Base-by-base conservation (phyloP, 2,797 vertebrate species). In the Enteromius fasciolatus region DNA sequence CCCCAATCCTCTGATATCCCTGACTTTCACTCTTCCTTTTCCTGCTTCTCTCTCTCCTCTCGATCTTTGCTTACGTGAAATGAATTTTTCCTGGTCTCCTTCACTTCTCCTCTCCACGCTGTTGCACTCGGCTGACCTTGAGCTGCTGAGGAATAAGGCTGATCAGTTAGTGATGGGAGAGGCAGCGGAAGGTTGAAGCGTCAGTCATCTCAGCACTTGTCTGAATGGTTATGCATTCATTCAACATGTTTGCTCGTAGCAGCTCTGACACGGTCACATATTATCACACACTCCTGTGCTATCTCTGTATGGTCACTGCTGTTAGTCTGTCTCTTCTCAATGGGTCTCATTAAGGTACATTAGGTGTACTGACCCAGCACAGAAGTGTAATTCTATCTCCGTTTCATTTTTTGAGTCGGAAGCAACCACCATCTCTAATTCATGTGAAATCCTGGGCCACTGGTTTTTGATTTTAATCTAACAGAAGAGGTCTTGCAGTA, bases 191-290 rank as follows among this genome's bases (percentile, higher is more conserved):
- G 39, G 48, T 33, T 50, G 48, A 33, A 52, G 33, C 25, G 61
- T 46, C 36, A 18, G 20, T 44, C 1, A 80, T 41, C 20, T 33
- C 10, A 73, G 20, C 31, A 54, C 33, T n/a, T 36, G 31, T 50
- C 39, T 36, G 66, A 39, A 48, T 63, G 39, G 9, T 23, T 57
- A 18, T 18, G 20, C 7, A 3, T 36, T 54, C 73, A 77, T 83
- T 70, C 39, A 54, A 75, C 46, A 63, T 28, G 25, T 78, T 68
- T 52, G 4, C 20, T 44, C 23, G n/a, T 15, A 52, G n/a, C 1
- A 11, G 18, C 15, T 25, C 61, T 82, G 46, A 44, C 14, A 75
- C 18, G 10, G 15, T 25, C 80, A 76, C 46, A 68, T 63, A 77
- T 59, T 23, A 67, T 25, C 14, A 82, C 33, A 15, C 48, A 20